A percentile compares a stretch with the other conserved stretches of the same genome.
These are phyloP conservation scores for Spodoptera littoralis DNA, from an alignment of 2,888 invertebrate genomes.

Conservation along the genomic window DNA sequence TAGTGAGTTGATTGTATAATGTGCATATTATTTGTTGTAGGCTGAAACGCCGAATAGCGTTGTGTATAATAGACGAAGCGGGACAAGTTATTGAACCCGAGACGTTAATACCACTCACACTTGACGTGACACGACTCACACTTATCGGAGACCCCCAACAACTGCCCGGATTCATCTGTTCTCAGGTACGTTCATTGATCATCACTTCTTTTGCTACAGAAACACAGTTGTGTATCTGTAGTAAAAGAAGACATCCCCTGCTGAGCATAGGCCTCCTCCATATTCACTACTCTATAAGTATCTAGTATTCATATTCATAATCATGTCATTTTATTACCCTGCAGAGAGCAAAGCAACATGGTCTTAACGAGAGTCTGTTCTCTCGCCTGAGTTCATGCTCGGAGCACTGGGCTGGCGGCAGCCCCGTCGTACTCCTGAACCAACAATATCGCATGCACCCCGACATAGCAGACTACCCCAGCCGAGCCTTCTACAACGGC, in stretches of 20 bases:
- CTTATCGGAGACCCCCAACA: conserved; percentile 96
- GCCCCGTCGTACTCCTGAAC: conserved; percentile 88
- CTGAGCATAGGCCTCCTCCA: too few species aligned
- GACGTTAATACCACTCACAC: conserved; percentile 93
- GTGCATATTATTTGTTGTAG: conserved; percentile 56
- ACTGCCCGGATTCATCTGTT: conserved; percentile 93
- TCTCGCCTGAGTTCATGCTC: conserved; percentile 91
- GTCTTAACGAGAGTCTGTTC: conserved; percentile 93
- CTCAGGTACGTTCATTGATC: conserved; percentile 85
- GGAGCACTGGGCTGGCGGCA: conserved; percentile 69
- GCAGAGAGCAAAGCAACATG: conserved; percentile 91
- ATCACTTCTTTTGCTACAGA: too few species aligned
- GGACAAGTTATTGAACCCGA: conserved; percentile 96
- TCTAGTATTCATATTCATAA: neutral
- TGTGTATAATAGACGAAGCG: conserved; percentile 96
- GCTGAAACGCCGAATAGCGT: conserved; percentile 82
- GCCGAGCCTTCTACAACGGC: conserved; percentile 91
- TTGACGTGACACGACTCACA: conserved; percentile 92
- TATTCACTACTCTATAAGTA: too few species aligned
- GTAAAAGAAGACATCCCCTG: too few species aligned
- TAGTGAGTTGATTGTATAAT: neutral
- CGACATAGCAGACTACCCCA: conserved; percentile 94
- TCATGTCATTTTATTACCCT: conserved; percentile 4
- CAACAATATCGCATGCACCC: conserved; percentile 96
- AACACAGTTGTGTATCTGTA: too few species aligned